Conservation (phyloP, 2,113 vertebrate species). For the Stigmatopora nigra region DNA sequence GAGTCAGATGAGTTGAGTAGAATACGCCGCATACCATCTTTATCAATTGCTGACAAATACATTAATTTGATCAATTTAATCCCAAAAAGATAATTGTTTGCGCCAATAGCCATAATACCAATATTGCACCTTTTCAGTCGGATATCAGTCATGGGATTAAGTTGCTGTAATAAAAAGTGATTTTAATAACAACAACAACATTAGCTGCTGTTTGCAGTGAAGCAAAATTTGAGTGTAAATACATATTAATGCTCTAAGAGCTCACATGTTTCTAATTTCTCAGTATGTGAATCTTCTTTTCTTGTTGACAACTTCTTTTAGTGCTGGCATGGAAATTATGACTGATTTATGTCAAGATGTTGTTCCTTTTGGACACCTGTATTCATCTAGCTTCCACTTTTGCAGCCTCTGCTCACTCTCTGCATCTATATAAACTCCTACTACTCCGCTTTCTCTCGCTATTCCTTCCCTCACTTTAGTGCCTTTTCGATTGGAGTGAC, state of each 20-base stretch:
- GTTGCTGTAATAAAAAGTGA: not conserved
- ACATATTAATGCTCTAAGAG: too few relatives aligned
- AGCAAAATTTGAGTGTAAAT: too few relatives aligned
- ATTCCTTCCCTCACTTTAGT: slow-evolving; percentile 61
- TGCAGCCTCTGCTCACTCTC: slow-evolving; percentile 49
- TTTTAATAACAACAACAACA: slow-evolving; percentile 2
- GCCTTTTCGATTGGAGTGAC: slow-evolving; percentile 72
- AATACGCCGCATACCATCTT: not conserved
- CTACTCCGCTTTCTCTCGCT: slow-evolving; percentile 32
- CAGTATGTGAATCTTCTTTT: slow-evolving; percentile 59
- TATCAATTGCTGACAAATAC: slow-evolving; percentile 5
- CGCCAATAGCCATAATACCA: not conserved
- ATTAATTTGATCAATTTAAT: slow-evolving; percentile 11
- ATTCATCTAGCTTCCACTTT: slow-evolving; percentile 35
- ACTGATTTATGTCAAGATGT: slow-evolving; percentile 62
- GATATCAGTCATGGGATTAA: not conserved
- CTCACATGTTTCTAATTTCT: slow-evolving; percentile 22
- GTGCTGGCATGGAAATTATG: slow-evolving; percentile 68
- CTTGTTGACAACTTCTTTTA: slow-evolving; percentile 67
- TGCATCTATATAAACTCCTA: slow-evolving; percentile 19
- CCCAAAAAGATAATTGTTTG: not conserved
- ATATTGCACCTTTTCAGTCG: not conserved
- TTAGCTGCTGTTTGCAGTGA: slow-evolving; percentile 15
- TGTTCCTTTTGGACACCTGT: slow-evolving; percentile 47
- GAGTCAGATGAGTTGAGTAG: not conserved